Base-by-base conservation (phyloP, 2,888 invertebrate genomes). In the Elegia similella region DNA sequence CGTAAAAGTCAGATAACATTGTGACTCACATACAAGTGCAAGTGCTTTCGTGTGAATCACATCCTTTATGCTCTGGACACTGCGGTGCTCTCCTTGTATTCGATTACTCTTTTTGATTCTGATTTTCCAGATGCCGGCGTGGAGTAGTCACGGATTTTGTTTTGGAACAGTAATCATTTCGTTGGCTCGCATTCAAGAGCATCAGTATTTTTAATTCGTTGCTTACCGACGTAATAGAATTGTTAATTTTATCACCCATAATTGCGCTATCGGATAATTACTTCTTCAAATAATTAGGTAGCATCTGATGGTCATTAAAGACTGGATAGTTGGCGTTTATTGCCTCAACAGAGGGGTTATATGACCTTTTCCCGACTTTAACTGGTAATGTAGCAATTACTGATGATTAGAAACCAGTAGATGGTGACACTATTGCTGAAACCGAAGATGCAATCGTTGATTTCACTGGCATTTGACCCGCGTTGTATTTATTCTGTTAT, bases 181-280 rank as follows among this genome's bases (percentile, higher is more conserved):
- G 71, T 88, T 88, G 87, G 87, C 87, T 73, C 74, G 59, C 72
- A 69, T 81, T 86, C 86, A 86, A 86, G 73, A 73, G 64, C 76
- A 72, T 60, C 68, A 67, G 72, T 76, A 79, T 78, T 79, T 81
- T 82, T 78, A 78, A 78, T 80, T 76, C 68, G 66, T 76, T 75
- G 68, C 72, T 77, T 72, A 76, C 71, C 72, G 73, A 67, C 72
- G 74, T 75, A 69, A 65, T 72, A 71, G 72, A 70, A 75, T 74
- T 72, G 69, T 68, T 69, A 63, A 67, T 62, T 60, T 65, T 59
- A 50, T 56, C 64, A 62, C 57, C 54, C 52, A 42, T 56, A 56
- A 56, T 48, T 47, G 48, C 42, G 38, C 42, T 42, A 56, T 56
- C 15, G 15, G 56, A 48, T 42, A 48, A 48, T 56, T 50, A 48